Conservation (phyloP, 1,140 invertebrate genomes). For the Hydropsyche tenuis region DNA sequence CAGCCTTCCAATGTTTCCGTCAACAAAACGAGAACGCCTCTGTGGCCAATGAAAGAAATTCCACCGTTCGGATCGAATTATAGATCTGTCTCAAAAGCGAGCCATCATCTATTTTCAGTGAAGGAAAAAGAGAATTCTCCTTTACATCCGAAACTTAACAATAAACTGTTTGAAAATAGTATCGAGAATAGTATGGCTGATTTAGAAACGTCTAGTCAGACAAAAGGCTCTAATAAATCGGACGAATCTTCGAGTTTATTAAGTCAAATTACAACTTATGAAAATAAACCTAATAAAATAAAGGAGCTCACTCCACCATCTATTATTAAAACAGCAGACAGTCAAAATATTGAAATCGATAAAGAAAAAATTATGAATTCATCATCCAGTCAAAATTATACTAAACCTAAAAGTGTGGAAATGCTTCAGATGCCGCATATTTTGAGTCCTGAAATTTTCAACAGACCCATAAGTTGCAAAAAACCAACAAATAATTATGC, state of each 20-base stretch:
- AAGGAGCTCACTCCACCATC: background rate
- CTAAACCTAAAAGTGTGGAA: background rate
- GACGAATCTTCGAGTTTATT: conserved; percentile 28
- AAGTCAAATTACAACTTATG: background rate
- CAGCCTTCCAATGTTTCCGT: background rate
- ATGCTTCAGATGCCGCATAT: background rate
- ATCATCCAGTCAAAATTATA: conserved; percentile 6
- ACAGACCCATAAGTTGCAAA: background rate
- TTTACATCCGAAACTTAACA: conserved; percentile 7
- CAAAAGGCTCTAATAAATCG: background rate
- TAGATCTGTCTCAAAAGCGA: background rate
- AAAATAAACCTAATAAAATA: background rate
- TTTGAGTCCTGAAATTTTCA: conserved; percentile 11
- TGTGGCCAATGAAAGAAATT: background rate
- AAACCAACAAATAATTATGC: background rate
- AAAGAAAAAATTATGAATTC: conserved; percentile 18
- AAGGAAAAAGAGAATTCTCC: conserved; percentile 23
- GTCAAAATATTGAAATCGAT: background rate
- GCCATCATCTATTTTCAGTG: background rate
- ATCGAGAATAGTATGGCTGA: conserved; percentile 18
- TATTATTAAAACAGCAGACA: background rate
- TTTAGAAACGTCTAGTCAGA: background rate
- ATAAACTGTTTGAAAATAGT: conserved; percentile 33
- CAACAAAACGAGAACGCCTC: conserved; percentile 4
- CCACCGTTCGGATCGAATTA: background rate